Base-by-base conservation (phyloP, 1,140 invertebrate genomes). In the Tachypleus tridentatus region DNA sequence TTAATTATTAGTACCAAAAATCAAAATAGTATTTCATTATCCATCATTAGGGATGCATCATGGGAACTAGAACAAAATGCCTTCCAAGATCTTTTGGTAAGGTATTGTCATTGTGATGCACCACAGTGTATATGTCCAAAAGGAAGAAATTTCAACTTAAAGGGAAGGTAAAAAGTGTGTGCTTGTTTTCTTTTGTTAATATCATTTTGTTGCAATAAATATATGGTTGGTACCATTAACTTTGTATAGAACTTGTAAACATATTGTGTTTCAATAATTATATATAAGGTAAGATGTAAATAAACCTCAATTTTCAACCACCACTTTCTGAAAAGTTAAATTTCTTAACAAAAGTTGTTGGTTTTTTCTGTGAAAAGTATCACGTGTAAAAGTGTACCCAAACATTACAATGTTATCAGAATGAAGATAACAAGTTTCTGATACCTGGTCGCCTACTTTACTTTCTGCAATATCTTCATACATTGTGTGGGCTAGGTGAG, bases 41-140 rank as follows among this genome's bases (percentile, higher is more conserved):
- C 29, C 29, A 29, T 70, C 67, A 70, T 51, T 70, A 85, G 83
- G 72, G 85, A 87, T 79, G 85, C 85, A 7, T 81, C 83, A 4
- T 86, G 85, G 85, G 85, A 86, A 74, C 72, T 80, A 5, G 84
- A 82, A 60, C 82, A 82, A 47, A 80, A 85, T 76, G 84, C 84
- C 4, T 86, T 78, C 73, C 72, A 80, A 67, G 84, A 85, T 60
- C 74, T 86, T 51, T 72, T 82, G 0, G 78, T 82, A 64, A 74
- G 83, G 56, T 80, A 85, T 68, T 76, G 79, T 63, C 72, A 73
- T 9, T 87, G 85, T 74, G 81, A 84, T 75, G 80, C 81, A 50
- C 9, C 67, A n/a, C 67, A 63, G 2, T 87, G 85, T 72, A 60
- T 74, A 3, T 86, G 84, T 75, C 80, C 80, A 3, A 76, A 81